phyloP scores from a whole-genome alignment of 2,888 invertebrate genomes.

The Trachelus troglodyta region DNA sequence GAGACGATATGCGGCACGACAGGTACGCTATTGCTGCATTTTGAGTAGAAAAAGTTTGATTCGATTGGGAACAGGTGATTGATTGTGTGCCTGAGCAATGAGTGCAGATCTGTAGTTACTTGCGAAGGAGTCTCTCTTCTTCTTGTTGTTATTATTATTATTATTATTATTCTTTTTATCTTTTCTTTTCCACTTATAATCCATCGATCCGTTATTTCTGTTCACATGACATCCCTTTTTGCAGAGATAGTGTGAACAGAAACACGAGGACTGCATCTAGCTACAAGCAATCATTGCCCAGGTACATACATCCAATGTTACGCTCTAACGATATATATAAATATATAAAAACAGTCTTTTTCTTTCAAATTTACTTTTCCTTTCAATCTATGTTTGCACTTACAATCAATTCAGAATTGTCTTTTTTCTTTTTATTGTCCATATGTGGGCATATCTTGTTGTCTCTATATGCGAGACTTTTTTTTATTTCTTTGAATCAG shows the following conservation, averaged over 20 bases:
- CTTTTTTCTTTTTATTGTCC: slow-evolving; percentile 13
- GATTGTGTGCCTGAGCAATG: slow-evolving; percentile 67
- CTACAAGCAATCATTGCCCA: slow-evolving; percentile 68
- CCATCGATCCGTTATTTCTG: slow-evolving; percentile 58
- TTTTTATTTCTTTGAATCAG: not conserved
- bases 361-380: slow-evolving; percentile 32
- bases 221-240: slow-evolving; percentile 66
- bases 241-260: slow-evolving; percentile 68
- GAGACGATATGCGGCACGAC: slow-evolving; percentile 66
- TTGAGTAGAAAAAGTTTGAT: slow-evolving; percentile 60
- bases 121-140: slow-evolving; percentile 45
- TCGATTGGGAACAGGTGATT: slow-evolving; percentile 59
- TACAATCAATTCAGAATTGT: not conserved
- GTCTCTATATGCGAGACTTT: slow-evolving; percentile 21
- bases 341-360: slow-evolving; percentile 26
- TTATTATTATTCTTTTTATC: slow-evolving; percentile 17
- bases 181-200: slow-evolving; percentile 4
- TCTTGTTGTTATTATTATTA: not conserved
- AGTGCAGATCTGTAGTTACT: slow-evolving; percentile 64
- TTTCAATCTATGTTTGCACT: slow-evolving; percentile 25
- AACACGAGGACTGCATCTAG: slow-evolving; percentile 66
- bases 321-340: slow-evolving; percentile 42
- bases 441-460: slow-evolving; percentile 32
- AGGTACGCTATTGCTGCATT: slow-evolving; percentile 65
- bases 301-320: slow-evolving; percentile 63